Percentiles rank a stretch among this genome's conserved stretches.
These are phyloP conservation scores for Arenaria interpres DNA, from an alignment of 2,113 vertebrate species.

Conservation along the genomic window DNA sequence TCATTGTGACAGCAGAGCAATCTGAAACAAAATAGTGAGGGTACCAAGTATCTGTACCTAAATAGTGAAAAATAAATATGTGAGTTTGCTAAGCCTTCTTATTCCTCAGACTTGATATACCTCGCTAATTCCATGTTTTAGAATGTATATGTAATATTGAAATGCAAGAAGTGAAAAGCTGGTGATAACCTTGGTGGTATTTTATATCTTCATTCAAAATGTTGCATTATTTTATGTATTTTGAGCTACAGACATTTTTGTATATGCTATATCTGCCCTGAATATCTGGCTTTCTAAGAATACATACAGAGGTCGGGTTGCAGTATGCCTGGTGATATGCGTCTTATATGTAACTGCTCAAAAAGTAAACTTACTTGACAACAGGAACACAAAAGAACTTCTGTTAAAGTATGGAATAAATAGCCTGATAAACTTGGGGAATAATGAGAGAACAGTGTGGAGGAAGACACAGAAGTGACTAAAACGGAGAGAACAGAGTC, in stretches of 20 bases:
- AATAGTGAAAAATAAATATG: background rate
- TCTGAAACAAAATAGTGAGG: background rate
- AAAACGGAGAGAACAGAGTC: background rate
- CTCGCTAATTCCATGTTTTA: background rate
- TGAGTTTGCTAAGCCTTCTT: background rate
- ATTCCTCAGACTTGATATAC: background rate
- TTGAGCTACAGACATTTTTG: background rate
- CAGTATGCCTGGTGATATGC: background rate
- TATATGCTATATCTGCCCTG: background rate
- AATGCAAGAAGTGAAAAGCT: background rate
- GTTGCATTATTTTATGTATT: background rate
- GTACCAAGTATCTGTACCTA: background rate
- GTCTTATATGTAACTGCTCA: background rate
- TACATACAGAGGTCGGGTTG: background rate
- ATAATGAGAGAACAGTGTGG: background rate
- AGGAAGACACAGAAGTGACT: background rate
- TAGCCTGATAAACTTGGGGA: background rate
- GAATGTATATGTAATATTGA: background rate
- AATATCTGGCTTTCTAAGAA: background rate
- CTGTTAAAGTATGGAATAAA: background rate
- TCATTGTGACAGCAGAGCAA: background rate
- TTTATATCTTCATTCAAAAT: background rate
- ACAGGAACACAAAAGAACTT: background rate
- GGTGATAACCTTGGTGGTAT: background rate
- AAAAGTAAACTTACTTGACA: background rate